phyloP scores from a whole-genome alignment of 2,797 vertebrate genomes.

The Nyctalus aviator region DNA sequence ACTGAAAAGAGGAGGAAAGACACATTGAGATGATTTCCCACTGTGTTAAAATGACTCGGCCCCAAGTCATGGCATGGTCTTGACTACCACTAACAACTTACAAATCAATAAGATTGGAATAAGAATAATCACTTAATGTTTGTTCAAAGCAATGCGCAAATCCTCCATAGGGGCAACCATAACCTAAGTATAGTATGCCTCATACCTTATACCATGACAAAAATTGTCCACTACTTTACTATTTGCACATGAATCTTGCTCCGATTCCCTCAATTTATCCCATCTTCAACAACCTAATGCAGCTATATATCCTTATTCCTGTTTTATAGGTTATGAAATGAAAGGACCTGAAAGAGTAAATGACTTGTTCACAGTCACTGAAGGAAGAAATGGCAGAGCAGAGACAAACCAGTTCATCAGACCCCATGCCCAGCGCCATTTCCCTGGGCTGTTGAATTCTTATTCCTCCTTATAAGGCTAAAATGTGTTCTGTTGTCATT shows the following conservation, averaged over 20 bases:
- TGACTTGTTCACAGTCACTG: neutral
- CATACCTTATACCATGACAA: neutral
- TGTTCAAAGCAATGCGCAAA: conserved; percentile 5
- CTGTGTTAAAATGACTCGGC: neutral
- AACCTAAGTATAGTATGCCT: neutral
- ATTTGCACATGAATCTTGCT: neutral
- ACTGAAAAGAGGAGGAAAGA: conserved; percentile 86
- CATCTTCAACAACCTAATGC: neutral
- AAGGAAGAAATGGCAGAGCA: neutral
- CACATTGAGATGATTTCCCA: conserved; percentile 58
- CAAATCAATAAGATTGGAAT: neutral
- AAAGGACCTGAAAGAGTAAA: neutral
- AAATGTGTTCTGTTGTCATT: neutral
- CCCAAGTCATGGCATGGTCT: neutral
- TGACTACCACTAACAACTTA: neutral
- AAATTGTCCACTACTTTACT: neutral
- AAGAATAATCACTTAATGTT: neutral
- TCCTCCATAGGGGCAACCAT: neutral
- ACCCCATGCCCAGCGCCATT: neutral
- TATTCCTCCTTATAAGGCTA: neutral
- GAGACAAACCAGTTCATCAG: neutral
- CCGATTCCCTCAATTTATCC: neutral
- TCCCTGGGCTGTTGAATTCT: neutral
- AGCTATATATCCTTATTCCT: neutral
- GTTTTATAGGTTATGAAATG: neutral